phyloP scores from a whole-genome alignment of 2,797 vertebrate species.

The Petrocephalus schoutedeni region DNA sequence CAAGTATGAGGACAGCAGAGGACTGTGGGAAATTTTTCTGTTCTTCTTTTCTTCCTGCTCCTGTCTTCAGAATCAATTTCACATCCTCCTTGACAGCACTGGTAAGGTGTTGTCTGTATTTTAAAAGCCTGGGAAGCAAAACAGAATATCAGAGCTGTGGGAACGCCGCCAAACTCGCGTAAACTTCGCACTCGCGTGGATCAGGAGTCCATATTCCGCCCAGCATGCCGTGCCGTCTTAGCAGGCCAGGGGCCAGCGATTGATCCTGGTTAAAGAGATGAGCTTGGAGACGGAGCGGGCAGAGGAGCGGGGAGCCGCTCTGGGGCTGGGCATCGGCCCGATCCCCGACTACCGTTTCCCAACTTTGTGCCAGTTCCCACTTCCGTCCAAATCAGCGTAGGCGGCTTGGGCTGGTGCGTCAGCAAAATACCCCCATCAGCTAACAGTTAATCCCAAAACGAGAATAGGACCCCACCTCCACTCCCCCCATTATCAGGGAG shows the following conservation, averaged over 20 bases:
- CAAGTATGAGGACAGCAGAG: background rate
- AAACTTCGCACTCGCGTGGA: background rate
- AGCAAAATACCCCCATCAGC: constrained; percentile 3
- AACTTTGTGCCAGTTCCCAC: constrained; percentile 10
- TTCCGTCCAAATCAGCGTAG: constrained; percentile 1
- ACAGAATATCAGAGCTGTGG: background rate
- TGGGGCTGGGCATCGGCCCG: background rate
- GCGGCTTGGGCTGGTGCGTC: background rate
- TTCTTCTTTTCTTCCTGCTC: background rate
- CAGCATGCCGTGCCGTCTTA: background rate
- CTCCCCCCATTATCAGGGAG: background rate
- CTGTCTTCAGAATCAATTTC: background rate
- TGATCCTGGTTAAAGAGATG: constrained; percentile 13
- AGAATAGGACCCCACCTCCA: background rate
- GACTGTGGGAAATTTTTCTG: background rate
- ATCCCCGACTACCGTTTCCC: background rate
- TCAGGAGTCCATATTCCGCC: background rate
- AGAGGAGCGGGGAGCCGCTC: background rate
- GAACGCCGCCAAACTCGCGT: background rate
- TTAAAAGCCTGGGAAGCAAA: background rate
- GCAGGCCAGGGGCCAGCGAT: background rate
- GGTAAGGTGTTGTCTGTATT: background rate
- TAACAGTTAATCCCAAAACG: background rate
- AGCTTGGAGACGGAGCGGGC: background rate
- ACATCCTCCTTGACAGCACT: background rate